phyloP scores from a whole-genome alignment of 2,888 invertebrate genomes.

The Dicyrtomina minuta region DNA sequence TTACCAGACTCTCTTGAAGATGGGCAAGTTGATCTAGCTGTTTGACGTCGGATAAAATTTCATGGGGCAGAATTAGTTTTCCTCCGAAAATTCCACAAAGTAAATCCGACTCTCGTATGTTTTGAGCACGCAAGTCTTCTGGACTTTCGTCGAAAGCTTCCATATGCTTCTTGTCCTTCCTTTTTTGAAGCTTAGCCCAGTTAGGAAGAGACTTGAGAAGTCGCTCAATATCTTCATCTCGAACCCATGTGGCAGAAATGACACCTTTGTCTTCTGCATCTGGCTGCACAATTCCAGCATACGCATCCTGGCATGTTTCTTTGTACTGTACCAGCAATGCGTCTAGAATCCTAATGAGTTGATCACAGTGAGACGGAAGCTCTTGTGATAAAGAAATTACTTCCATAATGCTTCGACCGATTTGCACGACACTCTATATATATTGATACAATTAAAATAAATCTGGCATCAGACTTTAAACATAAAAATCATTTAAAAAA shows the following conservation, averaged over 20 bases:
- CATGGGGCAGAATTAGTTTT: constrained; percentile 77
- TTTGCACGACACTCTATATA: constrained; percentile 71
- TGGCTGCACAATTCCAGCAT: constrained; percentile 73
- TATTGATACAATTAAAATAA: too few relatives aligned
- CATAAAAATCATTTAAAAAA: constrained; percentile 5
- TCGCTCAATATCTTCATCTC: constrained; percentile 91
- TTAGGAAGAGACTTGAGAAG: constrained; percentile 85
- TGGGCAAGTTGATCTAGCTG: constrained; percentile 82
- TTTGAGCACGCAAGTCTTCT: constrained; percentile 74
- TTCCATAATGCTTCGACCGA: constrained; percentile 68
- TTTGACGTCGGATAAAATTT: constrained; percentile 81
- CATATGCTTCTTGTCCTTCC: constrained; percentile 57
- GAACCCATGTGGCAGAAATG: constrained; percentile 84
- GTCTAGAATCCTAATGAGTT: constrained; percentile 71
- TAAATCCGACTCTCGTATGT: constrained; percentile 87
- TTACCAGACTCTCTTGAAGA: constrained; percentile 86
- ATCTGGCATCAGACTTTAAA: neutral
- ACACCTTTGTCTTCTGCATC: constrained; percentile 76
- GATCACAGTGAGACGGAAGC: constrained; percentile 72
- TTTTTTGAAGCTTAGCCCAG: constrained; percentile 68
- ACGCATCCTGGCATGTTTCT: constrained; percentile 73
- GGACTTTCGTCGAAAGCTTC: constrained; percentile 69
- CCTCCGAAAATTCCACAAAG: constrained; percentile 88
- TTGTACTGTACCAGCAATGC: constrained; percentile 71
- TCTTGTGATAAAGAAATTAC: constrained; percentile 69